These are phyloP conservation scores for Cyphomyrus plagiostoma DNA, from an alignment of 2,113 vertebrate genomes.

Conservation along the genomic window DNA sequence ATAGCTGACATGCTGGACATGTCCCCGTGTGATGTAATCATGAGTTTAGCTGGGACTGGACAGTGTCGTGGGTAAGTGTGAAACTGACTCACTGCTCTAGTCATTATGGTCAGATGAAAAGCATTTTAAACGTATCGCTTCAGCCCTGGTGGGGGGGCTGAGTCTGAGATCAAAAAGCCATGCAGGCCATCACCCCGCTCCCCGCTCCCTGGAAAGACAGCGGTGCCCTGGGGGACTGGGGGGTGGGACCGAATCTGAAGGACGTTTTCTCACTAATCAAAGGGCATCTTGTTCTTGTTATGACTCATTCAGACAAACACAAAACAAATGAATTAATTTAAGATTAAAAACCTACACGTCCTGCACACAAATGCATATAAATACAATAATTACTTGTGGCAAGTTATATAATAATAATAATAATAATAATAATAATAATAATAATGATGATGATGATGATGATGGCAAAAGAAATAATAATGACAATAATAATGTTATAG, in stretches of 20 bases:
- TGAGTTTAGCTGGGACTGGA: not conserved
- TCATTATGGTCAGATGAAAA: slow-evolving; percentile 27
- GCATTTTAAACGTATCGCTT: not conserved
- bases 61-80: not conserved
- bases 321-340: not conserved
- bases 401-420: not conserved
- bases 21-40: not conserved
- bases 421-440: not conserved
- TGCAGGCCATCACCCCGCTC: not conserved
- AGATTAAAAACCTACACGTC: not conserved
- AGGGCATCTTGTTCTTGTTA: not conserved
- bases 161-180: not conserved
- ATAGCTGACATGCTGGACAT: not conserved
- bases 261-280: not conserved
- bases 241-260: not conserved
- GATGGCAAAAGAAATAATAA: too few relatives aligned
- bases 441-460: too few relatives aligned
- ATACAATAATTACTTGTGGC: not conserved
- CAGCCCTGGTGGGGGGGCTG: not conserved
- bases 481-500: not conserved
- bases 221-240: not conserved
- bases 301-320: not conserved
- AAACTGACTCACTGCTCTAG: slow-evolving; percentile 34
- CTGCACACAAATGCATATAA: not conserved
- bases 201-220: not conserved